phyloP scores from a whole-genome alignment of 2,888 invertebrate genomes.

The Scaptomyza caliginosa region DNA sequence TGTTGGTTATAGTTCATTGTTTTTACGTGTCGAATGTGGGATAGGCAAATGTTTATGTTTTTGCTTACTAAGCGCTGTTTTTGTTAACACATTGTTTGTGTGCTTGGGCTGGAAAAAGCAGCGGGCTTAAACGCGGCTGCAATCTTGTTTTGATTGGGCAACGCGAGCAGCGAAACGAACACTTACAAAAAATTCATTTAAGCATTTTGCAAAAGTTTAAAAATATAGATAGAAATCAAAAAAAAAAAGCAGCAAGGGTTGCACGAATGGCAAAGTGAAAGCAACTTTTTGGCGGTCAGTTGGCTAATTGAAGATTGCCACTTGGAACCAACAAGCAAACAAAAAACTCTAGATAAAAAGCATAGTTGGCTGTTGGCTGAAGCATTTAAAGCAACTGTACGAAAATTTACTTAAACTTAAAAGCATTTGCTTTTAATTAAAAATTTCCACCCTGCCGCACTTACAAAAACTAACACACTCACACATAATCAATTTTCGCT shows the following conservation, averaged over 20 bases:
- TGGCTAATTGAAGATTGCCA: constrained; percentile 67
- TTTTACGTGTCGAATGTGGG: constrained; percentile 53
- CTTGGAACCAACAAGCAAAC: background rate
- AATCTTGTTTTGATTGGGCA: constrained; percentile 61
- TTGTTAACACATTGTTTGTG: constrained; percentile 37
- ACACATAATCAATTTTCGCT: constrained; percentile 73
- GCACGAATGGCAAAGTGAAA: constrained; percentile 49
- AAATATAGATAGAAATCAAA: constrained; percentile 12
- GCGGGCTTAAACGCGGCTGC: constrained; percentile 3
- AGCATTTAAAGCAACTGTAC: constrained; percentile 41
- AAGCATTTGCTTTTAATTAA: constrained; percentile 79
- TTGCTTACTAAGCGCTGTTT: constrained; percentile 53
- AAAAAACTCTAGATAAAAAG: constrained; percentile 10
- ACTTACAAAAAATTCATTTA: constrained; percentile 24
- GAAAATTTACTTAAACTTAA: constrained; percentile 63
- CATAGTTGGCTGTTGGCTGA: constrained; percentile 14
- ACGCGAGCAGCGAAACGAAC: constrained; percentile 15
- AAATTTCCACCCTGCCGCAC: constrained; percentile 73
- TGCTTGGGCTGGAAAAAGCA: background rate
- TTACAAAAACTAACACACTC: constrained; percentile 61
- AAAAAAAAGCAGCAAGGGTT: background rate
- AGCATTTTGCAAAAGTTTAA: constrained; percentile 27
- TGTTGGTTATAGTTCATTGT: constrained; percentile 48
- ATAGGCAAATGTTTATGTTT: constrained; percentile 66
- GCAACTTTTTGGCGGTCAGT: constrained; percentile 70